Evolutionary conservation across 2,797 vertebrate species (phyloP).

Genomic region (Argya squamiceps): DNA sequence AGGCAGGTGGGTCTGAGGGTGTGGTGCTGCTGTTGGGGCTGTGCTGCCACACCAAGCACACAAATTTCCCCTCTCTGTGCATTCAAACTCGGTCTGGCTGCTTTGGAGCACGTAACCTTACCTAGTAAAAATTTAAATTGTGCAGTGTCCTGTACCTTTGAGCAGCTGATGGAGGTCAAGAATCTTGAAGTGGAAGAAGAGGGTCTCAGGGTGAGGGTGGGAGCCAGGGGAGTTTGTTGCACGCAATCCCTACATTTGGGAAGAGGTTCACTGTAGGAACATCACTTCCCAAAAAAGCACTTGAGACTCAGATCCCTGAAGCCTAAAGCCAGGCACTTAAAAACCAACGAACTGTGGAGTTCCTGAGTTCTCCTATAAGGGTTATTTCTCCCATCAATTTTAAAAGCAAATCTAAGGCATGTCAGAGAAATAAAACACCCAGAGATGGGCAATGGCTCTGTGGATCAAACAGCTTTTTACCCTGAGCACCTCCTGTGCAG

Average conservation of each 20-base stretch:
- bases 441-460: neutral
- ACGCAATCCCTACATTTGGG: accelerated
- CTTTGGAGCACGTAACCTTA: neutral
- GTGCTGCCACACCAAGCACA: neutral
- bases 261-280: neutral
- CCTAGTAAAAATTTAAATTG: neutral
- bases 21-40: neutral
- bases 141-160: neutral
- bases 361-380: neutral
- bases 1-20: neutral
- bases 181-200: neutral
- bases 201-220: neutral
- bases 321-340: neutral
- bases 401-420: neutral
- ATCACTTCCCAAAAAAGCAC: neutral
- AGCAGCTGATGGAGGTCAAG: neutral
- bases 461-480: accelerated
- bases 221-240: neutral
- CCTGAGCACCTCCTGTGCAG: neutral
- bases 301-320: neutral
- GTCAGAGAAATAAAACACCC: neutral
- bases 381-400: neutral
- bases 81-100: accelerated
- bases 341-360: neutral
- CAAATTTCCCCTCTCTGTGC: accelerated